Percentiles rank a stretch among this genome's conserved stretches.
Evolutionary conservation across 2,797 vertebrate genomes (phyloP).

Genomic region (Choloepus didactylus): DNA sequence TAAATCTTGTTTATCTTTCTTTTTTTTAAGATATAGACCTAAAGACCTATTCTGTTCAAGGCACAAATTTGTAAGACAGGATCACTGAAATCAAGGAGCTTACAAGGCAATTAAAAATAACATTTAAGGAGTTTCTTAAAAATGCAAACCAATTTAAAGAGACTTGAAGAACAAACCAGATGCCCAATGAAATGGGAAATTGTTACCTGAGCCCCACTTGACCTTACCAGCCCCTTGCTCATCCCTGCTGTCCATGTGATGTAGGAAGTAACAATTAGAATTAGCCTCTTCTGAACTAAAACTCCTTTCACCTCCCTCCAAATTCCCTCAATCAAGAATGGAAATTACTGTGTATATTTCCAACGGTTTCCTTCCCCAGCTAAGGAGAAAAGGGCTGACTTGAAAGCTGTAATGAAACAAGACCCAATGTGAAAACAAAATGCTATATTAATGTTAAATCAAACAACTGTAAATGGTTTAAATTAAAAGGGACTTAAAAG

Average conservation of each 20-base stretch:
- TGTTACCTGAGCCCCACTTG: not conserved
- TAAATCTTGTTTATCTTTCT: not conserved
- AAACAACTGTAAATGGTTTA: not conserved
- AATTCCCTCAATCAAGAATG: not conserved
- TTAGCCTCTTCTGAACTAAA: not conserved
- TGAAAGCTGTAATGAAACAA: conserved; percentile 34
- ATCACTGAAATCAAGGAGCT: not conserved
- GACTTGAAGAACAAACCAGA: conserved; percentile 1
- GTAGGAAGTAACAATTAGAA: not conserved
- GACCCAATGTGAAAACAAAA: conserved; percentile 3
- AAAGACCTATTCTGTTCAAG: not conserved
- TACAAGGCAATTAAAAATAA: not conserved
- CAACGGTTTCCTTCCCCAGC: not conserved
- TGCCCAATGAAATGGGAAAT: not conserved
- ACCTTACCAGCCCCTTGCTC: not conserved
- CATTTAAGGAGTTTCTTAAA: not conserved
- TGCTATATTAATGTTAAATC: not conserved
- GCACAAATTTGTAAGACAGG: not conserved
- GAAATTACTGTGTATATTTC: not conserved
- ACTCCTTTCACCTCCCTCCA: not conserved
- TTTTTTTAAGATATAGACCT: not conserved
- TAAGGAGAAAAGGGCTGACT: not conserved
- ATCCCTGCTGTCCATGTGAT: not conserved
- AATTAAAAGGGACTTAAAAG: not conserved
- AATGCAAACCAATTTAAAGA: conserved; percentile 37